Base-by-base conservation (phyloP, 2,888 invertebrate genomes). In the Atethmia centrago region DNA sequence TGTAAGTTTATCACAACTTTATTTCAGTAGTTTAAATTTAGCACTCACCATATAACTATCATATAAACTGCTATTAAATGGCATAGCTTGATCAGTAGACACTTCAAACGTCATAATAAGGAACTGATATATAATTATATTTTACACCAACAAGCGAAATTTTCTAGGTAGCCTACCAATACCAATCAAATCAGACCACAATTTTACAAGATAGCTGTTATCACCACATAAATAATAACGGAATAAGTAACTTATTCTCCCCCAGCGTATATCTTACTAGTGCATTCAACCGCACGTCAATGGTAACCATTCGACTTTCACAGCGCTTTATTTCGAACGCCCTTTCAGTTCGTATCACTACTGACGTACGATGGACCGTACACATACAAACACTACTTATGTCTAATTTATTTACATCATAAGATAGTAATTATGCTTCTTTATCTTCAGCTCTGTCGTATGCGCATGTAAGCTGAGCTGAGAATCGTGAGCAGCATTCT, bases 401-500 rank as follows among this genome's bases (percentile, higher is more conserved):
- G 5, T 49, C 40, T 51, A 2, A 31, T 25, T n/a, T 10, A 74
- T 42, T 49, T 28, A 74, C 16, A 74, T 31, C 8, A 3, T 42
- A 64, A 7, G 21, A 40, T 40, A 25, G 14, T 31, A 21, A 63
- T 25, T n/a, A 1, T 42, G 14, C 2, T 51, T 28, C 0, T 25
- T 12, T 8, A 47, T 55, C 3, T 31, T 83, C 61, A 84, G n/a
- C 71, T 83, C 25, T 53, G 67, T 53, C 66, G 79, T 62, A 91
- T 70, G 8, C 86, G 71, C 9, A 75, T 74, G 71, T 90, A 93
- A 0, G 86, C 85, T 3, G 88, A 69, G 69, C 80, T 82, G 16
- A 90, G 77, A 9, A 93, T 80, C 10, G 91, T 86, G 7, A 92
- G 69, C 61, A 94, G 75, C 21, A 94, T 72, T 58, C 87, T 87